Evolutionary conservation across 2,113 vertebrate species (phyloP).

Genomic region (Hirundichthys speculiger): DNA sequence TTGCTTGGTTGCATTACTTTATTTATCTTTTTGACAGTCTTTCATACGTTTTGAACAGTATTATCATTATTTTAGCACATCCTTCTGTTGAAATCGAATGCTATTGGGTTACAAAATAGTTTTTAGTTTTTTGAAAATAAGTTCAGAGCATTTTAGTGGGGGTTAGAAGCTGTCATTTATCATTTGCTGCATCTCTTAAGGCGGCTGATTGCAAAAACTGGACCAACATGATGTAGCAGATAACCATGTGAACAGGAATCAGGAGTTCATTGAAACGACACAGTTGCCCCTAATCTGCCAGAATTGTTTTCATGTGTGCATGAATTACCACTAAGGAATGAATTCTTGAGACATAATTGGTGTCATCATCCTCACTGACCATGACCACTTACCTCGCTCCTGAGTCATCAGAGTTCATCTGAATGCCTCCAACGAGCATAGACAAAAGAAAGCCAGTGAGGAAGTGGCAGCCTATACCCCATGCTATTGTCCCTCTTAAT

Average conservation of each 20-base stretch:
- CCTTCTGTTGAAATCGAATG: too few species aligned
- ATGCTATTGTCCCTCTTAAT: conserved; percentile 48
- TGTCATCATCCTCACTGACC: conserved; percentile 11
- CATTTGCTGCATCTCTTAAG: not conserved
- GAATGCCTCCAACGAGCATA: conserved; percentile 34
- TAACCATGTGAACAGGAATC: conserved; percentile 6
- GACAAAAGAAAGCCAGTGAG: conserved; percentile 62
- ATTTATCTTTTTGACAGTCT: too few species aligned
- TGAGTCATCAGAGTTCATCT: conserved; percentile 48
- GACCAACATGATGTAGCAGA: conserved; percentile 9
- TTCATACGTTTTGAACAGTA: too few species aligned
- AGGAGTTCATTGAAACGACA: conserved; percentile 1
- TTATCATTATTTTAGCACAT: too few species aligned
- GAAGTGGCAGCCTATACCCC: conserved; percentile 18
- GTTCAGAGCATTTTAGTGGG: too few species aligned
- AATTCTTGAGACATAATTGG: conserved; percentile 9
- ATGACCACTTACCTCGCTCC: conserved; percentile 31
- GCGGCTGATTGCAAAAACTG: conserved; percentile 14
- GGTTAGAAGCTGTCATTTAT: not conserved
- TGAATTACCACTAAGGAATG: not conserved
- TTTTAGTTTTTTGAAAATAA: not conserved
- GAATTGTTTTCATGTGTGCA: not conserved
- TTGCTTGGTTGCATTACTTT: too few species aligned
- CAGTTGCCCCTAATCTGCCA: not conserved
- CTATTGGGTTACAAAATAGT: too few species aligned